Evolutionary conservation across 1,140 invertebrate genomes (phyloP).

Genomic region (Muscidifurax raptorellus): DNA sequence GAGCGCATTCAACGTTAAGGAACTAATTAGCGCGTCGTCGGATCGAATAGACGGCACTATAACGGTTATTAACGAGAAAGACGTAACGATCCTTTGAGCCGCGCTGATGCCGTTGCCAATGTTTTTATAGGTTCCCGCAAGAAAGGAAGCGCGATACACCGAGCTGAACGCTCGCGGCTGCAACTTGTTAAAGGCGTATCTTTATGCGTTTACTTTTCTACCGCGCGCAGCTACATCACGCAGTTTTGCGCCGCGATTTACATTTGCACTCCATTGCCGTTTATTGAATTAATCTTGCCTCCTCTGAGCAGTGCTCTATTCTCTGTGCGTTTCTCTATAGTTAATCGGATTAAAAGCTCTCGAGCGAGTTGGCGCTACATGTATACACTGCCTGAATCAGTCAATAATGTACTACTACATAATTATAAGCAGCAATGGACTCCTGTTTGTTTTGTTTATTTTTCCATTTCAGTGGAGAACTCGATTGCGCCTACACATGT

Average conservation of each 20-base stretch:
- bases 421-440: not conserved
- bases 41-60: constrained; percentile 56
- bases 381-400: not conserved
- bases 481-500: not conserved
- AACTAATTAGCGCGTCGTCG: constrained; percentile 62
- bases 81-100: constrained; percentile 62
- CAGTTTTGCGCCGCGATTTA: not conserved
- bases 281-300: constrained; percentile 6
- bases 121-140: constrained; percentile 59
- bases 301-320: not conserved
- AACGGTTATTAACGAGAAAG: constrained; percentile 43
- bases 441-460: not conserved
- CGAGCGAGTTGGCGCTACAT: too few relatives aligned
- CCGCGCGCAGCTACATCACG: not conserved
- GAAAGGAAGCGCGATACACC: constrained; percentile 58
- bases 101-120: constrained; percentile 56
- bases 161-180: constrained; percentile 45
- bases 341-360: not conserved
- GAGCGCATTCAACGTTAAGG: constrained; percentile 56
- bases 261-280: constrained; percentile 4
- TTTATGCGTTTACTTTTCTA: constrained; percentile 17
- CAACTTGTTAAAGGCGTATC: constrained; percentile 54
- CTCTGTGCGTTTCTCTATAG: not conserved
- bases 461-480: not conserved
- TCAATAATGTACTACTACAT: not conserved